Conservation (phyloP, 2,888 invertebrate species). For the Gasteruption jaculator region DNA sequence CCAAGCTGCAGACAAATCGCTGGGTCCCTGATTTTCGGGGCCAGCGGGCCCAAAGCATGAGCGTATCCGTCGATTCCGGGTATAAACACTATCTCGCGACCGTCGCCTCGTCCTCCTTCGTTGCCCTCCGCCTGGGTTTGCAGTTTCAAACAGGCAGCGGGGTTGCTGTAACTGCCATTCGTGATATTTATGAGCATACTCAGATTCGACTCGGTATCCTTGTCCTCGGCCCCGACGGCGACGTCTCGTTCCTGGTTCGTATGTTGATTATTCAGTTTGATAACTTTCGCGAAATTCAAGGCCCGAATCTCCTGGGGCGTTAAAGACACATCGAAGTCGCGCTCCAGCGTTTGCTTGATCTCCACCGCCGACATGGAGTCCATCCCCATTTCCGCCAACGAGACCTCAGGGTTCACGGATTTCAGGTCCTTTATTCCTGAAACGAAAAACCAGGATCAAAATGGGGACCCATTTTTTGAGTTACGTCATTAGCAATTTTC, state of each 20-base stretch:
- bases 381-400: conserved; percentile 88
- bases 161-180: too few relatives aligned
- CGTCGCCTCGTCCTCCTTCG: too few relatives aligned
- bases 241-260: too few relatives aligned
- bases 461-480: too few relatives aligned
- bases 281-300: conserved; percentile 67
- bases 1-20: conserved; percentile 36
- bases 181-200: too few relatives aligned
- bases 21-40: conserved; percentile 38
- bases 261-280: too few relatives aligned
- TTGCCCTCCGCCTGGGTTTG: conserved; percentile 18
- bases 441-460: conserved; percentile 39
- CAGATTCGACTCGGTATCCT: too few relatives aligned
- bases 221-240: too few relatives aligned
- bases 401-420: conserved; percentile 66
- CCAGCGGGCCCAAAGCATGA: conserved; percentile 38
- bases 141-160: conserved; percentile 21
- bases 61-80: conserved; percentile 50
- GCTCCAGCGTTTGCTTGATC: conserved; percentile 85
- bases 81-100: conserved; percentile 41
- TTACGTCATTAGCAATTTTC: too few relatives aligned
- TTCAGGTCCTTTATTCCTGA: conserved; percentile 53
- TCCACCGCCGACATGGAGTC: conserved; percentile 97
- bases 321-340: conserved; percentile 81
- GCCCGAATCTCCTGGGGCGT: conserved; percentile 81